Base-by-base conservation (phyloP, 30 jellyfish, hydroid and myxozoan genomes). In the Hydra vulgaris region DNA sequence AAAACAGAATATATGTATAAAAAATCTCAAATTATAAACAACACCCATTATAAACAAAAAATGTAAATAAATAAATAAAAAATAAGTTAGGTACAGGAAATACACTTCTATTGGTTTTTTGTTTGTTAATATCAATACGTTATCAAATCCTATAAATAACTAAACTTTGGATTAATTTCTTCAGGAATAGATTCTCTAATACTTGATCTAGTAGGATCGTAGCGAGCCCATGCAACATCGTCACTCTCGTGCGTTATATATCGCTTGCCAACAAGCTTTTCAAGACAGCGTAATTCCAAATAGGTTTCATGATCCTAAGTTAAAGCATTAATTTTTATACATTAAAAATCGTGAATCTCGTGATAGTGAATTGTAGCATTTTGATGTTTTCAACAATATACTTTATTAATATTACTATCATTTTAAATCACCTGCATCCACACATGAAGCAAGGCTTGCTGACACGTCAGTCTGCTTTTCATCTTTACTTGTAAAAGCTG, bases 241-340 rank as follows among this genome's bases (percentile, higher is more conserved):
- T 92, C 98, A 56, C 98, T 92, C 78, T 92, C 96, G 81, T 92
- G 96, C 0, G 98, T 92, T 69, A 92, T 54, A 69, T 86, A 92
- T 70, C 98, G 85, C 73, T 86, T 80, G 56, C 98, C 98, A 18
- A 92, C 95, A 18, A 84, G 83, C 26, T 76, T 85, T 74, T 92
- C 98, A 73, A 92, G 72, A 81, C 98, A 83, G 74, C 98, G 94
- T 77, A 92, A 88, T 83, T 92, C 98, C 52, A 83, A 53, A 95
- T 92, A 92, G 0, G 96, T 85, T 54, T 86, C 20, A 74, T 77
- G 86, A 76, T 92, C 98, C 98, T 92, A 66, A 67, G 21, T 23
- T 3, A 40, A 21, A 76, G 72, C 52, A n/a, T 66, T 54, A 1
- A 25, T 40, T 40, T 40, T 3, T 40, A n/a, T n/a, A n/a, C n/a